Conservation (phyloP, 1,140 invertebrate species). For the Apolygus lucorum region DNA sequence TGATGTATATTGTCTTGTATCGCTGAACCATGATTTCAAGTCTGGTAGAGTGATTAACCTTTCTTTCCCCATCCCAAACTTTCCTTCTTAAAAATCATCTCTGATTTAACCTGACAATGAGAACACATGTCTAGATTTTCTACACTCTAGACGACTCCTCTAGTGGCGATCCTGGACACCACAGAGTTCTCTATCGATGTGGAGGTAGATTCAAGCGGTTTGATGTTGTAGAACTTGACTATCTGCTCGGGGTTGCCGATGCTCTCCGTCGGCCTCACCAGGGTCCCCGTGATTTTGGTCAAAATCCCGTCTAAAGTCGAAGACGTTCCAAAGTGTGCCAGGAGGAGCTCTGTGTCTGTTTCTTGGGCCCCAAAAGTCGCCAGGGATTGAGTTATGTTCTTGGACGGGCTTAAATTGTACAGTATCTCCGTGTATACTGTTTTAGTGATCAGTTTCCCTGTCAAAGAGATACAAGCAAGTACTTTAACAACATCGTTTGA, state of each 20-base stretch:
- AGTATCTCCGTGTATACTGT: conserved; percentile 55
- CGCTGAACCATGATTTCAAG: too few species aligned
- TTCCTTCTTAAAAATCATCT: too few species aligned
- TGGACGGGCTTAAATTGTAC: conserved; percentile 56
- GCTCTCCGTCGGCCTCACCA: background rate
- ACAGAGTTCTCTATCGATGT: background rate
- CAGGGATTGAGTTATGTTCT: conserved; percentile 57
- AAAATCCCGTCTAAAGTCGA: background rate
- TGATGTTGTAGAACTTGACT: background rate
- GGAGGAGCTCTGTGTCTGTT: conserved; percentile 45
- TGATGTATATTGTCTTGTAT: too few species aligned
- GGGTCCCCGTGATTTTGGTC: background rate
- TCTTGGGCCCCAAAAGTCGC: conserved; percentile 53
- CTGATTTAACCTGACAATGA: too few species aligned
- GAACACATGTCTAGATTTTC: too few species aligned
- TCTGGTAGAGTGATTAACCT: too few species aligned
- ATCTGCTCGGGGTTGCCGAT: background rate
- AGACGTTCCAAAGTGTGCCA: conserved; percentile 43
- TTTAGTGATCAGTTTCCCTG: conserved; percentile 45
- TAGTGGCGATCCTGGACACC: background rate
- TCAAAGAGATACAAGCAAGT: background rate
- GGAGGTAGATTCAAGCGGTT: background rate
- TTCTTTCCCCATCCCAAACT: too few species aligned
- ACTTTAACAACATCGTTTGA: too few species aligned
- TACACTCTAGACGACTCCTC: background rate